phyloP scores from a whole-genome alignment of 2,888 invertebrate genomes.

The Erebia ligea region DNA sequence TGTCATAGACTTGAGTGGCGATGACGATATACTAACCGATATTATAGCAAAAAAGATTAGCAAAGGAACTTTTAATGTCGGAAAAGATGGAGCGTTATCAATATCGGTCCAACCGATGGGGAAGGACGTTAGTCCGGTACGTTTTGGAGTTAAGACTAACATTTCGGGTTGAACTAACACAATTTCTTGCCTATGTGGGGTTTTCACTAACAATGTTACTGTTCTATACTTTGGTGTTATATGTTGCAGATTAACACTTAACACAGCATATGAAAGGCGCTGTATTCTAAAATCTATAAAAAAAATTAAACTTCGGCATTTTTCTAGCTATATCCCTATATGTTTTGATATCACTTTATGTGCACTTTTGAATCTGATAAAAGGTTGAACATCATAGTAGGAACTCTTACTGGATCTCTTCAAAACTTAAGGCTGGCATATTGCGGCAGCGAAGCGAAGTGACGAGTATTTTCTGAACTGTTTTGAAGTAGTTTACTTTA shows the following conservation, averaged over 20 bases:
- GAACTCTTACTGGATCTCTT: too few relatives aligned
- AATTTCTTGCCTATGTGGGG: slow-evolving; percentile 9
- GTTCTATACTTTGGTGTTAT: slow-evolving; percentile 4
- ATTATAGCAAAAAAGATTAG: slow-evolving; percentile 65
- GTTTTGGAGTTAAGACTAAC: slow-evolving; percentile 49
- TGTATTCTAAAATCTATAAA: not conserved
- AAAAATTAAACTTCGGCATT: too few relatives aligned
- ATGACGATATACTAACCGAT: slow-evolving; percentile 64
- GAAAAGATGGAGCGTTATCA: slow-evolving; percentile 74
- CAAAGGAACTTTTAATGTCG: slow-evolving; percentile 68
- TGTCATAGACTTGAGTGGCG: slow-evolving; percentile 72
- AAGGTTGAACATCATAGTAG: too few relatives aligned
- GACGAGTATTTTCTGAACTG: too few relatives aligned
- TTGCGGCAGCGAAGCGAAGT: too few relatives aligned
- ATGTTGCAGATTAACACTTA: slow-evolving; percentile 25
- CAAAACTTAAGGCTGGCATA: too few relatives aligned
- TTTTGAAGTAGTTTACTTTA: too few relatives aligned
- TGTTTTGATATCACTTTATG: not conserved
- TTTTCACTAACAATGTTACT: slow-evolving; percentile 16
- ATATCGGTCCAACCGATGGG: slow-evolving; percentile 70
- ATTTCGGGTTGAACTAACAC: slow-evolving; percentile 39
- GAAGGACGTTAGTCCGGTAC: slow-evolving; percentile 67
- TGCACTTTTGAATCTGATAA: too few relatives aligned
- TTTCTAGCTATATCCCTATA: not conserved
- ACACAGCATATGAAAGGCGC: not conserved